A percentile compares a stretch with the other conserved stretches of the same genome.
Evolutionary conservation across 2,113 vertebrate species (phyloP).

Genomic region (Ammospiza caudacuta): DNA sequence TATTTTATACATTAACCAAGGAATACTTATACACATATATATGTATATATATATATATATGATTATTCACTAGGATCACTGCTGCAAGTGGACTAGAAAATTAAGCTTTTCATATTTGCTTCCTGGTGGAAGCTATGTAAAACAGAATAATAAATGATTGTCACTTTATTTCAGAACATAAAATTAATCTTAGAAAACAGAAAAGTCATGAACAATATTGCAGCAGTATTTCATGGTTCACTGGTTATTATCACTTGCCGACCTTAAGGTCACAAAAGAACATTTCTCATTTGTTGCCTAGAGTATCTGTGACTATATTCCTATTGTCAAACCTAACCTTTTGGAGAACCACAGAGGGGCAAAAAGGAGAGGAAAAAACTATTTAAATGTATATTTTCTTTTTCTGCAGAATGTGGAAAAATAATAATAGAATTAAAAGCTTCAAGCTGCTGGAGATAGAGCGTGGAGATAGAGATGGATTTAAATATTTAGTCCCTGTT

Average conservation of each 20-base stretch:
- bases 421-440: constrained; percentile 26
- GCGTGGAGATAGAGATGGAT: no score
- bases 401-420: constrained; percentile 19
- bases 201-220: constrained; percentile 65
- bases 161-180: constrained; percentile 71
- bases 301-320: constrained; percentile 44
- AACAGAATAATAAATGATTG: constrained; percentile 78
- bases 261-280: constrained; percentile 68
- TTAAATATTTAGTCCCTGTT: constrained; percentile 12
- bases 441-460: constrained; percentile 11
- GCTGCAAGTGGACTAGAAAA: constrained; percentile 74
- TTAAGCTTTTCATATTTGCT: constrained; percentile 72
- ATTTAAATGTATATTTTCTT: constrained; percentile 6
- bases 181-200: constrained; percentile 75
- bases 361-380: not conserved
- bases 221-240: constrained; percentile 67
- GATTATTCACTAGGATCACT: constrained; percentile 39
- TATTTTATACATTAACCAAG: constrained; percentile 42
- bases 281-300: constrained; percentile 58
- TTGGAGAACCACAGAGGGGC: constrained; percentile 23
- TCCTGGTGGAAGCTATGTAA: constrained; percentile 69
- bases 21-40: constrained; percentile 24
- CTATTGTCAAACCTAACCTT: constrained; percentile 68
- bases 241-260: constrained; percentile 64
- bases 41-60: not conserved